These are phyloP conservation scores for Cotesia chilonis DNA, from an alignment of 1,140 invertebrate genomes.

Conservation along the genomic window DNA sequence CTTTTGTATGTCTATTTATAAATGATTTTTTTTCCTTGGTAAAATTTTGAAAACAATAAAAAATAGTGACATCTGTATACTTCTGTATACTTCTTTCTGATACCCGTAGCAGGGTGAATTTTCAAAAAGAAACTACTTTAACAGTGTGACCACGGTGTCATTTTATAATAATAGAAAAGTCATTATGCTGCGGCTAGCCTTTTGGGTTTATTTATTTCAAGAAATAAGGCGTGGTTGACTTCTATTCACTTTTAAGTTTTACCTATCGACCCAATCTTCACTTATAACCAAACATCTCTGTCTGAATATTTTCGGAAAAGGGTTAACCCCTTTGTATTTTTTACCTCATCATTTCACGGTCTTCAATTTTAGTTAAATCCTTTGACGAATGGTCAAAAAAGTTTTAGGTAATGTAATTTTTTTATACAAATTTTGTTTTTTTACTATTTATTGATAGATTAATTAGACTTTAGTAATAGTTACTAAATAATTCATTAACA, in stretches of 20 bases:
- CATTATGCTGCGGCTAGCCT: conserved; percentile 37
- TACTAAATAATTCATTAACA: no score
- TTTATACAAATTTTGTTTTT: no score
- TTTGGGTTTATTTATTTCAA: background rate
- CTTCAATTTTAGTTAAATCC: background rate
- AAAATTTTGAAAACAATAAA: no score
- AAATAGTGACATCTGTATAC: no score
- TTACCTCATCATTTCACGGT: conserved; percentile 5
- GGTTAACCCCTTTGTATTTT: background rate
- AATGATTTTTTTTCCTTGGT: no score
- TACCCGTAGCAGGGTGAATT: no score
- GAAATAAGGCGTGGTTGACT: no score
- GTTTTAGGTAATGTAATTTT: no score
- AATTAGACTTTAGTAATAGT: no score
- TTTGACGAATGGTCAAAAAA: background rate
- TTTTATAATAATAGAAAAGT: conserved; percentile 39
- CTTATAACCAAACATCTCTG: background rate
- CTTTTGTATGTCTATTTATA: no score
- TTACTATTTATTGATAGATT: no score
- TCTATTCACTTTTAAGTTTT: background rate
- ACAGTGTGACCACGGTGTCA: conserved; percentile 33
- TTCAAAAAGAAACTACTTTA: background rate
- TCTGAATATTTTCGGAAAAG: background rate
- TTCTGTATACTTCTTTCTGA: no score
- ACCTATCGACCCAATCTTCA: background rate